Conservation (phyloP, 1,140 invertebrate genomes). For the Sweltsa coloradensis region DNA sequence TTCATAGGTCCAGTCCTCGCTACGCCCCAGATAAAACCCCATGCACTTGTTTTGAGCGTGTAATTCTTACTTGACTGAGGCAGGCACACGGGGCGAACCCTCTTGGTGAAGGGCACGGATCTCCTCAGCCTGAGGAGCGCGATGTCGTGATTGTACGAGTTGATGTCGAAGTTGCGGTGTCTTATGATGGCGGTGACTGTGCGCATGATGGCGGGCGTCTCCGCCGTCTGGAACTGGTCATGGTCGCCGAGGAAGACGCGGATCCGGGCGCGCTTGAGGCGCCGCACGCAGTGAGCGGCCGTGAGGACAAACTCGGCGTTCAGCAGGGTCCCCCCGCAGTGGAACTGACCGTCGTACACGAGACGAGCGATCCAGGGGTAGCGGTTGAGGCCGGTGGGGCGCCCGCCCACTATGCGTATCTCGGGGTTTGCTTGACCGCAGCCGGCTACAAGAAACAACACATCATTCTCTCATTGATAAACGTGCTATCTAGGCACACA, state of each 20-base stretch:
- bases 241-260: constrained; percentile 67
- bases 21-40: too few relatives aligned
- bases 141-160: constrained; percentile 79
- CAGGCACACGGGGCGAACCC: constrained; percentile 67
- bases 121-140: constrained; percentile 64
- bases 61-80: constrained; percentile 48
- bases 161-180: constrained; percentile 68
- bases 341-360: constrained; percentile 75
- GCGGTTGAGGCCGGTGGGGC: constrained; percentile 60
- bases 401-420: constrained; percentile 57
- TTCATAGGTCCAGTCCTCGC: too few relatives aligned
- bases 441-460: constrained; percentile 33
- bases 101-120: constrained; percentile 63
- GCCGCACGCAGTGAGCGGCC: constrained; percentile 53
- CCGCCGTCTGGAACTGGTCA: constrained; percentile 62
- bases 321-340: constrained; percentile 76
- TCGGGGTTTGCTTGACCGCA: constrained; percentile 60
- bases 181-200: constrained; percentile 63
- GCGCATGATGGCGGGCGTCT: constrained; percentile 61
- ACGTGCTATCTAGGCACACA: too few relatives aligned
- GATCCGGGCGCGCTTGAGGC: constrained; percentile 63
- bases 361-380: constrained; percentile 80
- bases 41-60: too few relatives aligned
- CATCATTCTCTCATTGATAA: neutral
- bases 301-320: constrained; percentile 56